Percentiles rank a stretch among this genome's conserved stretches.
Evolutionary conservation across 1,140 invertebrate genomes (phyloP).

Genomic region (Neocloeon triangulifer): DNA sequence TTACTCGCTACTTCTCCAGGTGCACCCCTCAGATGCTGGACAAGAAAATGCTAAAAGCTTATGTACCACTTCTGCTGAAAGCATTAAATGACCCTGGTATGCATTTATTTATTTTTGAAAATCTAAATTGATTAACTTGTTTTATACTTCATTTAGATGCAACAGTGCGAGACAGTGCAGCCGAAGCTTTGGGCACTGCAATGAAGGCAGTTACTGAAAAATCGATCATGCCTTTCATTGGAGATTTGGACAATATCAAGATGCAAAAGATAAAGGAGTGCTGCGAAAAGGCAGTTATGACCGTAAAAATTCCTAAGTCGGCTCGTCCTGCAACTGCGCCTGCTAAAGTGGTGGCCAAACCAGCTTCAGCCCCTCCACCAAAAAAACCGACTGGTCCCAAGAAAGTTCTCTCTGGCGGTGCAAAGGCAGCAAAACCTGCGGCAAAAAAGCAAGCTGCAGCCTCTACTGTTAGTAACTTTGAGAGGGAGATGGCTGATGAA

Average conservation of each 20-base stretch:
- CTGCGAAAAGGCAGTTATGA: conserved; percentile 74
- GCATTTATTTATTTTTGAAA: not conserved
- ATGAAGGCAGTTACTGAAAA: conserved; percentile 90
- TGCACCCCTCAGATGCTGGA: conserved; percentile 60
- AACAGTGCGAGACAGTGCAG: conserved; percentile 57
- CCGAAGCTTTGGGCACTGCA: conserved; percentile 80
- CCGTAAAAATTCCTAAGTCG: conserved; percentile 31
- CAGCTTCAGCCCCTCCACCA: conserved; percentile 17
- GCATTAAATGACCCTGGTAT: conserved; percentile 61
- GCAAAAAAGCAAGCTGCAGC: conserved; percentile 17
- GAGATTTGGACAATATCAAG: conserved; percentile 76
- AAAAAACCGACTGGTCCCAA: conserved; percentile 8
- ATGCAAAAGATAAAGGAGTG: conserved; percentile 87
- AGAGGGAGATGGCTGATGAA: conserved; percentile 34
- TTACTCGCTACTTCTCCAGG: conserved; percentile 58
- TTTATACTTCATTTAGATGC: conserved; percentile 36
- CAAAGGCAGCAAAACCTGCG: too few relatives aligned
- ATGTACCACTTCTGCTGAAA: conserved; percentile 59
- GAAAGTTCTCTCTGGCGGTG: too few relatives aligned
- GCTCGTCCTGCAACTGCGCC: conserved; percentile 25
- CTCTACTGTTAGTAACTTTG: conserved; percentile 15
- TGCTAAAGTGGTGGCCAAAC: conserved; percentile 13
- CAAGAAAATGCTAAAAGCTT: conserved; percentile 80
- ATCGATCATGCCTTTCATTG: conserved; percentile 58
- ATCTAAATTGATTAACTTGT: conserved; percentile 1